Evolutionary conservation across 2,888 invertebrate species (phyloP).

Genomic region (Dryadula phaetusa): DNA sequence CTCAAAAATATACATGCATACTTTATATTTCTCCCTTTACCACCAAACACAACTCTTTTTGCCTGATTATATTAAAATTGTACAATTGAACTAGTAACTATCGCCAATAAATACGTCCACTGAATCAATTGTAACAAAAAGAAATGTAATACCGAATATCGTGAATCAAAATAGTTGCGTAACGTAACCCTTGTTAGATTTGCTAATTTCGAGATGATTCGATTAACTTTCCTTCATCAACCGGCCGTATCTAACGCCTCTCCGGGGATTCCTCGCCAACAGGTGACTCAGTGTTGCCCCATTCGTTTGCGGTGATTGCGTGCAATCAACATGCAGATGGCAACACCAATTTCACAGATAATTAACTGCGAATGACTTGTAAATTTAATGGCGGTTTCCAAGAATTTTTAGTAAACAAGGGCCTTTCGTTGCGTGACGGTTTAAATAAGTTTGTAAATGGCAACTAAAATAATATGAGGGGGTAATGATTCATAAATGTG

Average conservation of each 20-base stretch:
- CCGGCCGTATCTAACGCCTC: constrained; percentile 41
- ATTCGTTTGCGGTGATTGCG: constrained; percentile 51
- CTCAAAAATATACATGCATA: too few species aligned
- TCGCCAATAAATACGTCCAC: neutral
- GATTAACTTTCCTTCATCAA: constrained; percentile 48
- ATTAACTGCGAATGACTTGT: constrained; percentile 44
- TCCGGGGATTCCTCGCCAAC: constrained; percentile 56
- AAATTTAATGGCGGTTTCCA: constrained; percentile 34
- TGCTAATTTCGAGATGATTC: constrained; percentile 33
- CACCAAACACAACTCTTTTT: too few species aligned
- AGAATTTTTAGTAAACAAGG: constrained; percentile 35
- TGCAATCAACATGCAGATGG: constrained; percentile 52
- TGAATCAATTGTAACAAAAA: neutral
- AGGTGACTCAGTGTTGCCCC: constrained; percentile 45
- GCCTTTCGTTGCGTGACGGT: constrained; percentile 26
- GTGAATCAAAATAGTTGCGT: constrained; percentile 3
- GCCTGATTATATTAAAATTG: too few species aligned
- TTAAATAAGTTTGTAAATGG: constrained; percentile 18
- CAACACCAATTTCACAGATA: constrained; percentile 49
- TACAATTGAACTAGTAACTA: neutral
- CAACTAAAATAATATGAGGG: constrained; percentile 14
- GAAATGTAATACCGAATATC: neutral
- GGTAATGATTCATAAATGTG: constrained; percentile 19
- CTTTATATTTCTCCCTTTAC: too few species aligned
- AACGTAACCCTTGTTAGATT: constrained; percentile 30